Evolutionary conservation across 2,888 invertebrate genomes (phyloP), one percentile per base, ranked within the genome.

Genomic region (Euplagia quadripunctaria): DNA sequence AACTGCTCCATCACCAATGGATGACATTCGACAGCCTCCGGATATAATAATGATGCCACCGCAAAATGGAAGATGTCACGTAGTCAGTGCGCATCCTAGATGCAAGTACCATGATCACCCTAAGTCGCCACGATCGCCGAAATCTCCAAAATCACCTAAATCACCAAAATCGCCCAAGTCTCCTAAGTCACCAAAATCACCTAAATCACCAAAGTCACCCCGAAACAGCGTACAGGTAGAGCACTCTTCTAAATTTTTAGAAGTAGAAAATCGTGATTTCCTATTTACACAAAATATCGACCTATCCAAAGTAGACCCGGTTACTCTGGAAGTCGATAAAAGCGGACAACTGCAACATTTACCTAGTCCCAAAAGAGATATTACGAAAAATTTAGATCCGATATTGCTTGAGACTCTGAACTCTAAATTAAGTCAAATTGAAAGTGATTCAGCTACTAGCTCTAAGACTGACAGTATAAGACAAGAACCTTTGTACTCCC

Each of bases 231-330:
- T 93, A 66, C 94, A 94, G 84, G 86, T 90, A 4, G 91, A 96
- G 76, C 89, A 92, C 74, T 89, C 90, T 73, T 94, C 96, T 0
- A 94, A 95, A 76, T 96, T 94, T 79, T 89, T 96, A 70, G 96
- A 96, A 80, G 96, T 96, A 3, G 96, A 96, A 86, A 96, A 93
- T 82, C 95, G 96, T 64, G 96, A 96, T 81, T 97, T 97, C 91
- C 91, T 97, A 41, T 97, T 97, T 83, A 97, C 97, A 0, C 97
- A 97, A 94, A 97, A 97, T 86, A 97, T 97, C 73, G 97, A 97
- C 90, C 91, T 97, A 64, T 97, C 97, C 1, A 97, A 97, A 92
- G 96, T 97, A 4, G 97, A 97, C 91, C 97, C 97, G 0, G 96
- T 97, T 12, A 97, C 97, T 20, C 91, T 97, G 68, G 97, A 97